These are phyloP conservation scores for Pandemis heparana DNA, from an alignment of 2,888 invertebrate genomes.

Conservation along the genomic window DNA sequence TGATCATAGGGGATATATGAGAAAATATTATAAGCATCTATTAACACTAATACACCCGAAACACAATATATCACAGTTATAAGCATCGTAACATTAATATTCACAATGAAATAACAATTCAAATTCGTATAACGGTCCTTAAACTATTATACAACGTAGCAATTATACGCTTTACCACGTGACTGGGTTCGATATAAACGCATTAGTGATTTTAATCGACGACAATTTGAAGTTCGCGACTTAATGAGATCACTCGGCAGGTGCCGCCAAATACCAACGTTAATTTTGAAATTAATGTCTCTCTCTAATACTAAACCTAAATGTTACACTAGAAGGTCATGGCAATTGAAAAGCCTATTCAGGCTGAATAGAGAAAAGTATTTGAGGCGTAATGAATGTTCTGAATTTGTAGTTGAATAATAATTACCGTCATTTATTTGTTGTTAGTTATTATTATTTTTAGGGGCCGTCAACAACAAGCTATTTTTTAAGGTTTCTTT, in stretches of 20 bases:
- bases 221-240: slow-evolving; percentile 61
- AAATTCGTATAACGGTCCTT: slow-evolving; percentile 32
- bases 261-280: slow-evolving; percentile 59
- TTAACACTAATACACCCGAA: background rate
- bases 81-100: slow-evolving; percentile 33
- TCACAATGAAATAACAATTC: slow-evolving; percentile 34
- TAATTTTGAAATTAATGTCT: slow-evolving; percentile 34
- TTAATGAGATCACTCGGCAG: slow-evolving; percentile 62
- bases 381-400: background rate
- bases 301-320: slow-evolving; percentile 16
- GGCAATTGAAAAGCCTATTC: slow-evolving; percentile 12
- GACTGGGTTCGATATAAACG: slow-evolving; percentile 55
- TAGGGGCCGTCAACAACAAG: background rate
- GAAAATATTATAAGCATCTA: background rate
- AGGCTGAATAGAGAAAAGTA: background rate
- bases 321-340: slow-evolving; percentile 20
- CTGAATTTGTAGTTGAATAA: background rate
- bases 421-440: background rate
- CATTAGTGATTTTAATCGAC: slow-evolving; percentile 61
- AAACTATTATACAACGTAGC: slow-evolving; percentile 42
- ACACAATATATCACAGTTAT: slow-evolving; percentile 7
- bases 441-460: background rate
- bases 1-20: background rate
- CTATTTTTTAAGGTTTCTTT: background rate
- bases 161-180: slow-evolving; percentile 50